Conservation (phyloP, 2,888 invertebrate genomes). For the Galeruca laticollis region DNA sequence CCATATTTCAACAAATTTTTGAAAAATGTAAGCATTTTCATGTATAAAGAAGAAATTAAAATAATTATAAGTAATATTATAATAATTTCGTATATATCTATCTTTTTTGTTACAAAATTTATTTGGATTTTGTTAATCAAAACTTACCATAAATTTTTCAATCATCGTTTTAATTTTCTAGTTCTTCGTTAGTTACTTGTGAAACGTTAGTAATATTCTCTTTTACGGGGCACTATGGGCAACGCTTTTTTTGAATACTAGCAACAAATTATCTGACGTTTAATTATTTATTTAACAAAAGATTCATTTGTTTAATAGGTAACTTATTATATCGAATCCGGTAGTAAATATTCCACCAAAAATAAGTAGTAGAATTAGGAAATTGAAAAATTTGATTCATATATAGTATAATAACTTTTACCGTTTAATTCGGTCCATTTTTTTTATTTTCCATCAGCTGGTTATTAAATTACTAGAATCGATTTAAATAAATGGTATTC, state of each 20-base stretch:
- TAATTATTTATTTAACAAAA: constrained; percentile 3
- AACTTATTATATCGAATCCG: not conserved
- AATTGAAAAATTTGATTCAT: too few relatives aligned
- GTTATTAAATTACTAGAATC: too few relatives aligned
- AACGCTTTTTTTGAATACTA: constrained; percentile 21
- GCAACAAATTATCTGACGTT: constrained; percentile 23
- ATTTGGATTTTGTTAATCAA: not conserved
- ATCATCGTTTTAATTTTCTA: constrained; percentile 20
- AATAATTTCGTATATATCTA: too few relatives aligned
- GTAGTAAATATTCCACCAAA: not conserved
- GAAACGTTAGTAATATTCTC: constrained; percentile 19
- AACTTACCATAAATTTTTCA: constrained; percentile 26
- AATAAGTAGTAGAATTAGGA: not conserved
- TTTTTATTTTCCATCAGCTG: too few relatives aligned
- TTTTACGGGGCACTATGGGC: constrained; percentile 11
- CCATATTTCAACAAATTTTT: too few relatives aligned
- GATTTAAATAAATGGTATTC: too few relatives aligned
- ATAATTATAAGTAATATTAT: too few relatives aligned
- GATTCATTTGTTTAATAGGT: not conserved
- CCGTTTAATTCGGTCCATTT: too few relatives aligned
- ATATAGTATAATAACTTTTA: too few relatives aligned
- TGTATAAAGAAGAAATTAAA: too few relatives aligned
- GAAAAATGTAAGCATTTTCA: too few relatives aligned
- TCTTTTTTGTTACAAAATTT: constrained; percentile 14
- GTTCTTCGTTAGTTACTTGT: constrained; percentile 2